Evolutionary conservation across 2,888 invertebrate genomes (phyloP).

Genomic region (Drosophila macrospina): DNA sequence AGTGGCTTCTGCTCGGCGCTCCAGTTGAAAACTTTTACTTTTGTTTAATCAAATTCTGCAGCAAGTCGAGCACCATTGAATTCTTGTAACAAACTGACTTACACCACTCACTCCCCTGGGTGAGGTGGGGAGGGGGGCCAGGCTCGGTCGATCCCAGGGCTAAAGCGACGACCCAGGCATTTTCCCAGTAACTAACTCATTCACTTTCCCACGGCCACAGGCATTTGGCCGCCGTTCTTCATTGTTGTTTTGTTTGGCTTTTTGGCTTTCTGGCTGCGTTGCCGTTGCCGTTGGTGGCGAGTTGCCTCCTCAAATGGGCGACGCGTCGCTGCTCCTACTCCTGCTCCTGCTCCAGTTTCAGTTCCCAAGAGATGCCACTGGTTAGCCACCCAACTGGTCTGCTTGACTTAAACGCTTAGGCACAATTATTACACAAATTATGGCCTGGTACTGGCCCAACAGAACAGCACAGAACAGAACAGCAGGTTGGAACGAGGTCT

Average conservation of each 20-base stretch:
- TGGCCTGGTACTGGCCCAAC: conserved; percentile 20
- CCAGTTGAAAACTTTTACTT: conserved; percentile 75
- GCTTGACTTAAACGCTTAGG: conserved; percentile 80
- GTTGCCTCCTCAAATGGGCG: conserved; percentile 10
- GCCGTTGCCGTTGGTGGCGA: not conserved
- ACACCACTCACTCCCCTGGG: conserved; percentile 12
- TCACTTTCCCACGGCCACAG: conserved; percentile 44
- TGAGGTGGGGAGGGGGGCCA: not conserved
- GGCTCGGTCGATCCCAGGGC: conserved; percentile 9
- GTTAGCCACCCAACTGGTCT: conserved; percentile 67
- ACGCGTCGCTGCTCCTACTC: not conserved
- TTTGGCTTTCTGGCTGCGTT: too few relatives aligned
- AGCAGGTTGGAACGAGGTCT: not conserved
- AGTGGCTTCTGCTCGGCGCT: conserved; percentile 47
- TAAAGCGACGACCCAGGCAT: conserved; percentile 30
- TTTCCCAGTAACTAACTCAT: conserved; percentile 58
- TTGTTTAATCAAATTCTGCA: conserved; percentile 81
- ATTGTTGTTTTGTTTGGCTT: conserved; percentile 59
- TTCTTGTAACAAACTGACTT: conserved; percentile 62
- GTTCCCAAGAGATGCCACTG: conserved; percentile 67
- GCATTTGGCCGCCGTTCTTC: conserved; percentile 44
- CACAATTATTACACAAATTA: conserved; percentile 81
- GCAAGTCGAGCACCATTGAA: conserved; percentile 73
- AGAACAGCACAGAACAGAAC: too few relatives aligned
- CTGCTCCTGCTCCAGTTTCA: conserved; percentile 13